Evolutionary conservation across 2,888 invertebrate genomes (phyloP), one percentile per base, ranked within the genome.

Genomic region (Caenorhabditis virilis): DNA sequence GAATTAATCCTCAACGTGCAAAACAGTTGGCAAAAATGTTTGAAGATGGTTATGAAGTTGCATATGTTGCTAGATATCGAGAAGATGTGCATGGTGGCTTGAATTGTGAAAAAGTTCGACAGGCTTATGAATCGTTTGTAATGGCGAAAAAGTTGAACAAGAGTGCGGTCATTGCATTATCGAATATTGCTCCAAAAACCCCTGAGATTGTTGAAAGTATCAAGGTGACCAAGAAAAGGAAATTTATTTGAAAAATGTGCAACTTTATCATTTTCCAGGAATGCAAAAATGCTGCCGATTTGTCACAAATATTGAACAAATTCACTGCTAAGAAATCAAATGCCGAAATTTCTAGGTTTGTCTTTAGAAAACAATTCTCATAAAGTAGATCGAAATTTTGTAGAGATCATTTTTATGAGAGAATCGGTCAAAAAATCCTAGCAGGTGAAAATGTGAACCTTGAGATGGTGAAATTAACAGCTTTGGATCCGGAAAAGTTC

Each of bases 61-160:
- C 72, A 20, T 72, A 69, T 20, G 57, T 72, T 11, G 65, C 70
- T 3, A 39, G 70, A 39, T 70, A 73, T 30, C 41, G 59, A 30
- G 50, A 33, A 20, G 61, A 69, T 60, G 59, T 54, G 1, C 66
- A 69, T 39, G 66, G 66, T 18, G 63, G 59, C 13, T 26, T 72
- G 23, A 6, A 54, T 16, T 62, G 62, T 0, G 64, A 66, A 9
- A 33, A 56, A 25, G 39, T 72, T 35, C 50, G 72, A 16, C 57
- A 61, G 22, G 55, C 59, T 1, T 58, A 48, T 16, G 64, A 66
- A 33, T 45, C 59, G 0, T 66, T 58, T 25, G n/a, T 38, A 2
- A 61, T 57, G 1, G 54, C 55, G 23, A 20, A 58, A 1, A 43
- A 66, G 1, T 36, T 72, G 30, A 69, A 69, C 38, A 52, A 63